phyloP scores from a whole-genome alignment of 2,113 vertebrate species.

The Rallus limicola region DNA sequence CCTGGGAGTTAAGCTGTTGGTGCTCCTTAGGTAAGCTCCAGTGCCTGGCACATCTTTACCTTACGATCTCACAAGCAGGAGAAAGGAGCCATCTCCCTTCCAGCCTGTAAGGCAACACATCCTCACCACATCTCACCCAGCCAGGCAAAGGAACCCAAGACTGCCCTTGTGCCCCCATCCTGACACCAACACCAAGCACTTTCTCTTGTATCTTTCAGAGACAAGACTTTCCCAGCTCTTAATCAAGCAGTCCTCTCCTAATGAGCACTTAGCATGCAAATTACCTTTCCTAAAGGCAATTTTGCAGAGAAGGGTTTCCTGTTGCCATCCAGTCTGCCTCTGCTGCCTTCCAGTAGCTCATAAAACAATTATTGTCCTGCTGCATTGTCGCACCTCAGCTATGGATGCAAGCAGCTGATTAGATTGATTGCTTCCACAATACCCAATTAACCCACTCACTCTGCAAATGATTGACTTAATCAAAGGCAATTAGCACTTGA shows the following conservation, averaged over 20 bases:
- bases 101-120: background rate
- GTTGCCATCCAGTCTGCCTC: slow-evolving; percentile 40
- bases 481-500: slow-evolving; percentile 62
- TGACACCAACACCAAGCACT: background rate
- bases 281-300: slow-evolving; percentile 28
- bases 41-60: rapidly evolving
- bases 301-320: background rate
- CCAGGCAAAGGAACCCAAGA: background rate
- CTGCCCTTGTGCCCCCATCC: background rate
- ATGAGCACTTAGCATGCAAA: slow-evolving; percentile 10
- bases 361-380: slow-evolving; percentile 58
- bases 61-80: rapidly evolving
- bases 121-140: background rate
- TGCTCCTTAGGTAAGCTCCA: rapidly evolving
- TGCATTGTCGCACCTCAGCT: background rate
- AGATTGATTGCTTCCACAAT: slow-evolving; percentile 67
- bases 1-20: background rate
- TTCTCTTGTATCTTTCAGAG: background rate
- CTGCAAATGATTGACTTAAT: slow-evolving; percentile 61
- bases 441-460: slow-evolving; percentile 68
- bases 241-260: background rate
- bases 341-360: slow-evolving; percentile 53
- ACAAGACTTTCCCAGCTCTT: background rate
- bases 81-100: background rate
- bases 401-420: slow-evolving; percentile 47